A percentile compares a stretch with the other conserved stretches of the same genome.
Conservation (phyloP, 1,140 invertebrate genomes). For the Dreissena polymorpha region DNA sequence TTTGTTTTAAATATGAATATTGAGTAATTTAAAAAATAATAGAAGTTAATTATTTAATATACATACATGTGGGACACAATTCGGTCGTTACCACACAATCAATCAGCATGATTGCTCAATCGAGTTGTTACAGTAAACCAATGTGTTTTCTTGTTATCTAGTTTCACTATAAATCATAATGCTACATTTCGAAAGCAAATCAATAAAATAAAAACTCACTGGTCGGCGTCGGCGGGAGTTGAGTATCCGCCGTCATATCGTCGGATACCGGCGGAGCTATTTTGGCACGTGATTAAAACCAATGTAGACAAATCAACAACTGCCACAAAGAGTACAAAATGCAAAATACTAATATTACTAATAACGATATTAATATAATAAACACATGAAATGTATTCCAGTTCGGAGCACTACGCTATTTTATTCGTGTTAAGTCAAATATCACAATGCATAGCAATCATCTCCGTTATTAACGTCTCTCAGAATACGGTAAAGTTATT, state of each 20-base stretch:
- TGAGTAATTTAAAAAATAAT: too few species aligned
- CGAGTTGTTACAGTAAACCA: too few species aligned
- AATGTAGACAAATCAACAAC: too few species aligned
- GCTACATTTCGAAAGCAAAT: too few species aligned
- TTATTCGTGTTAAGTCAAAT: constrained; percentile 10
- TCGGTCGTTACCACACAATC: too few species aligned
- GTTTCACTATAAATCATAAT: too few species aligned
- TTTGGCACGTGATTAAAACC: constrained; percentile 12
- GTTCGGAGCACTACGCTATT: constrained; percentile 9
- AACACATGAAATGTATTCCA: constrained; percentile 36
- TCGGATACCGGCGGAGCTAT: constrained; percentile 44
- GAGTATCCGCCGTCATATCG: constrained; percentile 55
- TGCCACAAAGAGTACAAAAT: too few species aligned
- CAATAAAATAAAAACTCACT: constrained; percentile 31
- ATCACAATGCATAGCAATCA: background rate
- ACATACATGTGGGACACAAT: too few species aligned
- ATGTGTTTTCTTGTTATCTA: too few species aligned
- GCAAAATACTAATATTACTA: constrained; percentile 16
- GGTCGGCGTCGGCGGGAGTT: constrained; percentile 35
- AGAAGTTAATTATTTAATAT: too few species aligned
- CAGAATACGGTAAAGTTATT: background rate
- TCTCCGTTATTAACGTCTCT: constrained; percentile 2
- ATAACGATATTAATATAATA: constrained; percentile 3
- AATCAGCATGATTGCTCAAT: too few species aligned
- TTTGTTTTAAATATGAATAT: too few species aligned